Percentiles rank a stretch among this genome's conserved stretches.
Evolutionary conservation across 1,140 invertebrate species (phyloP).

Genomic region (Scaptomyza montana): DNA sequence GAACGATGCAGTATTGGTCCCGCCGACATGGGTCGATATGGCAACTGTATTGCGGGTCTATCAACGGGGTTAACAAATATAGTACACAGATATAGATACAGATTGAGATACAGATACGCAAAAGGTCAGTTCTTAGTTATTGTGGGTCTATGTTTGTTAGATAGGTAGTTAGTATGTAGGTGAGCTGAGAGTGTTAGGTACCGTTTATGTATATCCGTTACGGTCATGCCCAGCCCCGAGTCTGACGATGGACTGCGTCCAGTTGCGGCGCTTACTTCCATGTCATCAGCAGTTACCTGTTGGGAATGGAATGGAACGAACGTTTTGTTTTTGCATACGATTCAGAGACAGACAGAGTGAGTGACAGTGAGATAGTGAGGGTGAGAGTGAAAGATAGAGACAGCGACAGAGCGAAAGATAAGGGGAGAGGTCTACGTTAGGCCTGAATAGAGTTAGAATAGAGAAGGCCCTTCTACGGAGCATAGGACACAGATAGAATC

Average conservation of each 20-base stretch:
- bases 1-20: slow-evolving; percentile 82
- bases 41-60: slow-evolving; percentile 80
- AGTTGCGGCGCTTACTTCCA: slow-evolving; percentile 82
- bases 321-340: slow-evolving; percentile 61
- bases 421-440: slow-evolving; percentile 17
- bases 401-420: slow-evolving; percentile 6
- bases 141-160: slow-evolving; percentile 18
- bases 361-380: slow-evolving; percentile 30
- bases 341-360: slow-evolving; percentile 53
- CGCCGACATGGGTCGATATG: slow-evolving; percentile 82
- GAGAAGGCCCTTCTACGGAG: slow-evolving; percentile 7
- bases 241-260: slow-evolving; percentile 82
- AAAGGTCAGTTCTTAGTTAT: slow-evolving; percentile 39
- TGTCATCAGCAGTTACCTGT: slow-evolving; percentile 83
- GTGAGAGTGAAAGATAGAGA: slow-evolving; percentile 22
- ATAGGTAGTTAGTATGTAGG: background rate
- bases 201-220: slow-evolving; percentile 83
- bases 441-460: slow-evolving; percentile 36
- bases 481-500: slow-evolving; percentile 4
- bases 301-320: slow-evolving; percentile 69
- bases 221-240: slow-evolving; percentile 81
- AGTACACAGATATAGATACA: slow-evolving; percentile 37
- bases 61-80: slow-evolving; percentile 33
- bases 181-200: slow-evolving; percentile 55
- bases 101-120: slow-evolving; percentile 47